Conservation (phyloP, 2,113 vertebrate genomes). For the Rousettus leschenaultii region DNA sequence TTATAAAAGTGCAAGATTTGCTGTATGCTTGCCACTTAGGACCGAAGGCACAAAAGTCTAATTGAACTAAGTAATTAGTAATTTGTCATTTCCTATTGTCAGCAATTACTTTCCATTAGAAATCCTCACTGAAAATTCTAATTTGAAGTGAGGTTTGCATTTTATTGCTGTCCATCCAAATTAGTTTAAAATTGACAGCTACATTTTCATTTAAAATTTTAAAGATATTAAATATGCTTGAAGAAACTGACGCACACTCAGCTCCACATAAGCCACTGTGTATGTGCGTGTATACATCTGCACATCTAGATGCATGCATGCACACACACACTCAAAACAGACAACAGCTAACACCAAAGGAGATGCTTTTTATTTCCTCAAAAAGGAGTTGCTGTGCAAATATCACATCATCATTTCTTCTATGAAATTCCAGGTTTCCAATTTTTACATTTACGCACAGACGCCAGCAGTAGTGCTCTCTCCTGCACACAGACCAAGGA, state of each 20-base stretch:
- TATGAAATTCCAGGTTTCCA: constrained; percentile 43
- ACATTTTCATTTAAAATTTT: constrained; percentile 86
- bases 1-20: constrained; percentile 92
- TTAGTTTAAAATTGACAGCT: constrained; percentile 92
- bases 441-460: constrained; percentile 26
- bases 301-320: fast-evolving
- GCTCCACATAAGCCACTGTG: constrained; percentile 27
- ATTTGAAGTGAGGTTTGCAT: constrained; percentile 90
- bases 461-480: neutral
- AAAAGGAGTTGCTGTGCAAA: constrained; percentile 16
- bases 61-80: constrained; percentile 93
- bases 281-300: neutral
- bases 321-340: neutral
- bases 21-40: constrained; percentile 90
- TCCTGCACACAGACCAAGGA: neutral
- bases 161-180: constrained; percentile 91
- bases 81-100: constrained; percentile 94
- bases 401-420: neutral
- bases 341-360: neutral
- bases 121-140: constrained; percentile 90
- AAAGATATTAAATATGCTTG: constrained; percentile 83
- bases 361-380: constrained; percentile 30
- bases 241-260: constrained; percentile 69
- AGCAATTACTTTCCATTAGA: constrained; percentile 92
- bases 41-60: constrained; percentile 93